Evolutionary conservation across 2,797 vertebrate species (phyloP).

Genomic region (Hemitrygon akajei): DNA sequence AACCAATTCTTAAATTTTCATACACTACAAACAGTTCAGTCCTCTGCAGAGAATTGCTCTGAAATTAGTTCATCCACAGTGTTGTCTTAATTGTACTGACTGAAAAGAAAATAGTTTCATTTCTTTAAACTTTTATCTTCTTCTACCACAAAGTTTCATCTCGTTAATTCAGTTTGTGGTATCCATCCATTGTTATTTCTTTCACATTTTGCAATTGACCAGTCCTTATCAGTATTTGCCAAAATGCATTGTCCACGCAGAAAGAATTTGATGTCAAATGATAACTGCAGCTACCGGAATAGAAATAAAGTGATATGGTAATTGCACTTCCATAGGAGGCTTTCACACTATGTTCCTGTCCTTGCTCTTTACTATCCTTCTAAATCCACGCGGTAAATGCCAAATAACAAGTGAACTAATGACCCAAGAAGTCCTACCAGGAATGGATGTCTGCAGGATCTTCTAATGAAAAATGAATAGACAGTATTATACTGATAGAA

Average conservation of each 20-base stretch:
- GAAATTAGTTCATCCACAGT: neutral
- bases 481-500: neutral
- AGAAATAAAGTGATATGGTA: neutral
- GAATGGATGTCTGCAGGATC: neutral
- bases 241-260: neutral
- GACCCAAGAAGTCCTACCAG: neutral
- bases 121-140: neutral
- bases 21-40: neutral
- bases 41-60: neutral
- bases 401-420: neutral
- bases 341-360: neutral
- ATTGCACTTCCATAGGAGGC: neutral
- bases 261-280: neutral
- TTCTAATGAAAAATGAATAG: neutral
- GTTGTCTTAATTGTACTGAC: neutral
- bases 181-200: neutral
- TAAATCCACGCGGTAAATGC: neutral
- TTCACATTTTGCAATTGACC: neutral
- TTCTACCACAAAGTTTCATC: neutral
- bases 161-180: neutral
- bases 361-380: neutral
- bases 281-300: neutral
- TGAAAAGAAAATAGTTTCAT: neutral
- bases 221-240: neutral
- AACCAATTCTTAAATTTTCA: no score